Percentiles rank a stretch among this genome's conserved stretches.
phyloP scores from a whole-genome alignment of 2,888 invertebrate species.

The Parthenolecanium corni region DNA sequence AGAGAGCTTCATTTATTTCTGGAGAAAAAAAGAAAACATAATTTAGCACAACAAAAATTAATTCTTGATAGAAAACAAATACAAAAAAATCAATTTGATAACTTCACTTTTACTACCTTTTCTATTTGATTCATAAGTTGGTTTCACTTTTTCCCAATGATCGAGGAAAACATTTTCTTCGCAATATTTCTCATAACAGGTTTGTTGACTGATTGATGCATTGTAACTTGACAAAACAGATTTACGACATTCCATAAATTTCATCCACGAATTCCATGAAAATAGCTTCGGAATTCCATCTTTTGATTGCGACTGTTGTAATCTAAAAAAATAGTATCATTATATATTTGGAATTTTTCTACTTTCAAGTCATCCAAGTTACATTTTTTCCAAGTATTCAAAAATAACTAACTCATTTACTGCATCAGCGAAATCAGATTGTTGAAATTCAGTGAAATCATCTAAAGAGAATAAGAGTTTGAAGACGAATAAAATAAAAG shows the following conservation, averaged over 20 bases:
- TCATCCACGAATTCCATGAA: constrained; percentile 57
- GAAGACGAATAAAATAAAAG: constrained; percentile 55
- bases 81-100: background rate
- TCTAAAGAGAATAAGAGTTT: constrained; percentile 64
- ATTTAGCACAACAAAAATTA: background rate
- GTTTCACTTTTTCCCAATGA: constrained; percentile 38
- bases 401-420: constrained; percentile 28
- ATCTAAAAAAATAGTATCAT: background rate
- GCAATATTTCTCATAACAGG: constrained; percentile 35
- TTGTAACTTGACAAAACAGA: constrained; percentile 47
- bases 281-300: constrained; percentile 39
- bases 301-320: background rate
- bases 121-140: constrained; percentile 28
- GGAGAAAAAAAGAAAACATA: background rate
- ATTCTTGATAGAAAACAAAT: too few relatives aligned
- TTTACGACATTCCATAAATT: constrained; percentile 53
- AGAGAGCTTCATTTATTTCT: background rate
- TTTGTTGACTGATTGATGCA: constrained; percentile 43
- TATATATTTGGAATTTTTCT: background rate
- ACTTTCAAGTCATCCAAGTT: too few relatives aligned
- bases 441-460: constrained; percentile 51
- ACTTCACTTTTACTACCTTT: constrained; percentile 18
- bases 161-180: constrained; percentile 39
- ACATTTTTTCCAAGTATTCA: too few relatives aligned
- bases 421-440: constrained; percentile 42